A percentile compares a stretch with the other conserved stretches of the same genome.
Evolutionary conservation across 2,113 vertebrate species (phyloP).

Genomic region (Pygoscelis adeliae): DNA sequence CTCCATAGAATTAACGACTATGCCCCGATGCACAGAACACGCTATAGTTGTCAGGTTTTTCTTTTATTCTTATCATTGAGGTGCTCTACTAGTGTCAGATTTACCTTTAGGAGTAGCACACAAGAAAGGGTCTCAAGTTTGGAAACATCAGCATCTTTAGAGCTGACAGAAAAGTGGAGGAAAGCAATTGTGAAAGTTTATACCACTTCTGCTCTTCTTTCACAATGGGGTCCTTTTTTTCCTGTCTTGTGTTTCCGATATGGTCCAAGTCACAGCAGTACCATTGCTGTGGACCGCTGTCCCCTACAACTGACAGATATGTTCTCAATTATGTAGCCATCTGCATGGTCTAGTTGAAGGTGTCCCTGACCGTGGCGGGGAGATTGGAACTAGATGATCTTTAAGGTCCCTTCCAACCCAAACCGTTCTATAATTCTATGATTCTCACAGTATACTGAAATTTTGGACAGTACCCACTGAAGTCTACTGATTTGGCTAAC

Average conservation of each 20-base stretch:
- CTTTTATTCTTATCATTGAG: background rate
- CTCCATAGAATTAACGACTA: constrained; percentile 5
- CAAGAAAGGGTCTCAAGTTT: background rate
- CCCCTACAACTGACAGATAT: background rate
- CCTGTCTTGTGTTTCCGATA: background rate
- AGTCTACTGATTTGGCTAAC: background rate
- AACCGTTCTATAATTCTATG: too few relatives aligned
- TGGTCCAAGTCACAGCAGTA: background rate
- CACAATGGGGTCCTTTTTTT: background rate
- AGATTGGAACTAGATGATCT: too few relatives aligned
- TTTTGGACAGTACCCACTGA: background rate
- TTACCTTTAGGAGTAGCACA: background rate
- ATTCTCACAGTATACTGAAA: background rate
- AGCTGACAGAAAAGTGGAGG: background rate
- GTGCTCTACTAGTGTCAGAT: background rate
- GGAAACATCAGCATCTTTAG: background rate
- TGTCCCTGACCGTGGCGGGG: too few relatives aligned
- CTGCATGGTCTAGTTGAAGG: background rate
- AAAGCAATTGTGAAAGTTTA: background rate
- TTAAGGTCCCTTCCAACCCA: too few relatives aligned
- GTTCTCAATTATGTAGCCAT: background rate
- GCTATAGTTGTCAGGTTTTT: background rate
- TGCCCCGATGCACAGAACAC: background rate
- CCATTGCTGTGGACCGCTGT: background rate
- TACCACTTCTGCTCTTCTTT: background rate